Evolutionary conservation across 1,140 invertebrate genomes (phyloP).

Genomic region (Hestina assimilis): DNA sequence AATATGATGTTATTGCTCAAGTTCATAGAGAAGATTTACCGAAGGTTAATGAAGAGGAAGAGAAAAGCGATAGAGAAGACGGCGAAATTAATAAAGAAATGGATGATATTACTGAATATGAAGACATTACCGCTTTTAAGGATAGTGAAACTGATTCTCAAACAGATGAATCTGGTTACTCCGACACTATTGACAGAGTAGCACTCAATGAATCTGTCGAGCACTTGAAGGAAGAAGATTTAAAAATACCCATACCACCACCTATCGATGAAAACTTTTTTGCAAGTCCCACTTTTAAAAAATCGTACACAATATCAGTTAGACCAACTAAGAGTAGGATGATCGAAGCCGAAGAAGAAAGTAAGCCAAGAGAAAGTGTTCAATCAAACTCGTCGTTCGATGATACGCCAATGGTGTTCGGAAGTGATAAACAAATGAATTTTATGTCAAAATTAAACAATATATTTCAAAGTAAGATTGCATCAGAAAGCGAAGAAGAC

Average conservation of each 20-base stretch:
- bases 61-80: conserved; percentile 39
- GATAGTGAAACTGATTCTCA: conserved; percentile 64
- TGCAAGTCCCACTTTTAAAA: conserved; percentile 50
- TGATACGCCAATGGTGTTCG: conserved; percentile 60
- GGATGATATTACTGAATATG: conserved; percentile 36
- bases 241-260: conserved; percentile 58
- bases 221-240: conserved; percentile 40
- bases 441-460: conserved; percentile 66
- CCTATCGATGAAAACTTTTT: conserved; percentile 67
- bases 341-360: conserved; percentile 40
- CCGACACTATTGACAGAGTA: conserved; percentile 63
- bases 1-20: conserved; percentile 73
- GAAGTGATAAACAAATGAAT: conserved; percentile 63
- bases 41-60: conserved; percentile 59
- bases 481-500: conserved; percentile 38
- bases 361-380: conserved; percentile 54
- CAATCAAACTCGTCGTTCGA: conserved; percentile 54
- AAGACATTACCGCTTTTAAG: conserved; percentile 54
- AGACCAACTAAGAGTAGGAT: conserved; percentile 38
- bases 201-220: conserved; percentile 50
- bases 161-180: conserved; percentile 71
- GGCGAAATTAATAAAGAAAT: conserved; percentile 19
- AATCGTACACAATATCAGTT: conserved; percentile 54
- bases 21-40: conserved; percentile 70
- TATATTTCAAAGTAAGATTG: conserved; percentile 61